These are phyloP conservation scores for Pan paniscus DNA, from an alignment of 2,113 vertebrate genomes.

Conservation along the genomic window DNA sequence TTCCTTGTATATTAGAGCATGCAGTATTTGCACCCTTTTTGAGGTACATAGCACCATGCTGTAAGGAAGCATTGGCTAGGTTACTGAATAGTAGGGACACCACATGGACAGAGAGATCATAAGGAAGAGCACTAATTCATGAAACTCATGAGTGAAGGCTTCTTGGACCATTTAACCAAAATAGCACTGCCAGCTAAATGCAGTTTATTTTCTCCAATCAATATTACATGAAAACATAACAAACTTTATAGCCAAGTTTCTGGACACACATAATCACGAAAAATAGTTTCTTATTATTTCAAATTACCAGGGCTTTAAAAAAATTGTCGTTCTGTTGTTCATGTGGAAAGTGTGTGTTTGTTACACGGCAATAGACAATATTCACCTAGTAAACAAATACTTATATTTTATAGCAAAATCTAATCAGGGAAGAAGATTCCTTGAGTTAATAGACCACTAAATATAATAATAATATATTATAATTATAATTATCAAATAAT, in stretches of 20 bases:
- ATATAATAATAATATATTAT: not conserved
- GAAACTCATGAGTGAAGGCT: not conserved
- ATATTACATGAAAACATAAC: not conserved
- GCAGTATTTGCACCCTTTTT: not conserved
- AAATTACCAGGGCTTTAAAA: not conserved
- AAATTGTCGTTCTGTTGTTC: not conserved
- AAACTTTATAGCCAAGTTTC: not conserved
- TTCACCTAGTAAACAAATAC: not conserved
- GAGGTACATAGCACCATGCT: not conserved
- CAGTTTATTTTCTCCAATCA: not conserved
- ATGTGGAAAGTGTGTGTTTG: not conserved
- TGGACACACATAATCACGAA: not conserved
- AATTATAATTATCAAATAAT: no score
- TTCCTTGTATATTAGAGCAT: not conserved
- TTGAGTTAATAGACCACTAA: not conserved
- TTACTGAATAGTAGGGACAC: not conserved
- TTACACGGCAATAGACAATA: not conserved
- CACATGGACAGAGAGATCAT: not conserved
- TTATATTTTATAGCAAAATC: not conserved
- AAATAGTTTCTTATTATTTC: not conserved
- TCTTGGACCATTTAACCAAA: not conserved
- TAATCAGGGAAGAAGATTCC: not conserved
- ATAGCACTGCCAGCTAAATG: not conserved
- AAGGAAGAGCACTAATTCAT: not conserved
- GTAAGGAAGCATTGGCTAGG: not conserved